Conservation (phyloP, 2,888 invertebrate species). For the Synergus japonicus region DNA sequence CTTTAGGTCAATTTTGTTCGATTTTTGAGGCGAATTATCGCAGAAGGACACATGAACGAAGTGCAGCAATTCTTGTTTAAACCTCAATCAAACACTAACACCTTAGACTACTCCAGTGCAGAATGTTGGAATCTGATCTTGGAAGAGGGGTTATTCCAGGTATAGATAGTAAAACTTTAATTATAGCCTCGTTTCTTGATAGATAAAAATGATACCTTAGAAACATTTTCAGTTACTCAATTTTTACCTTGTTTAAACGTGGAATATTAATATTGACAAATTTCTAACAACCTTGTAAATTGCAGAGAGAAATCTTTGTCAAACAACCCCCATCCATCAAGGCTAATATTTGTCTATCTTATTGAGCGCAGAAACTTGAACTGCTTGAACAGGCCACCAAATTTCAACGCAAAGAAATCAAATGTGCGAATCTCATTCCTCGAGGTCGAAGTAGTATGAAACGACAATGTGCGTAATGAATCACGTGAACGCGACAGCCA, state of each 20-base stretch:
- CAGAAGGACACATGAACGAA: constrained; percentile 69
- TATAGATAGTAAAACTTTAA: constrained; percentile 48
- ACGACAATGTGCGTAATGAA: constrained; percentile 28
- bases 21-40: constrained; percentile 21
- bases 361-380: constrained; percentile 25
- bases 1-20: not conserved
- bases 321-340: not conserved
- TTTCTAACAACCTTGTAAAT: not conserved
- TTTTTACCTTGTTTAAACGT: not conserved
- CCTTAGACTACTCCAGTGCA: constrained; percentile 62
- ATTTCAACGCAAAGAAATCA: constrained; percentile 21
- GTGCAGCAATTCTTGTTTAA: constrained; percentile 68
- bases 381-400: constrained; percentile 1
- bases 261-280: not conserved
- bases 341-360: not conserved
- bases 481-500: constrained; percentile 35
- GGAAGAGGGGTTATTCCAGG: constrained; percentile 72
- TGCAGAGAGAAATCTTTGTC: not conserved
- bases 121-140: constrained; percentile 74
- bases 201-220: no score
- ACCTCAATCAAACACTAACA: constrained; percentile 60
- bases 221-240: not conserved
- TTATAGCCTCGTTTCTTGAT: no score
- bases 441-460: constrained; percentile 28
- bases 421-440: constrained; percentile 20